Conservation (phyloP, 2,888 invertebrate genomes). For the Pammene aurita region DNA sequence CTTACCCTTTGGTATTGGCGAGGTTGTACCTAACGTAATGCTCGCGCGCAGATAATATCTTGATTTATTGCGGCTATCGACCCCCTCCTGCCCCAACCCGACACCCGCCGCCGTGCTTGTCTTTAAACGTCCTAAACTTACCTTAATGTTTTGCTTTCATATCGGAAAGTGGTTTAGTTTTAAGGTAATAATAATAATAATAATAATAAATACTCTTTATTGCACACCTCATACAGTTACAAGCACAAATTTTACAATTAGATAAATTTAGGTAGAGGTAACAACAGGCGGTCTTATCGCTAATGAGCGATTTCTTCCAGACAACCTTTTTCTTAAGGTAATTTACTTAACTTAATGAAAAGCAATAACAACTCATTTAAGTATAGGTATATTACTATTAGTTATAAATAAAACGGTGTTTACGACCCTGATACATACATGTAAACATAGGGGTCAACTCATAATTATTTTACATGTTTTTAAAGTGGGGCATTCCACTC, state of each 20-base stretch:
- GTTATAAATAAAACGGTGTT: constrained; percentile 12
- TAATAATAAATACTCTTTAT: no score
- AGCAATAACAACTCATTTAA: no score
- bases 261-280: no score
- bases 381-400: constrained; percentile 3
- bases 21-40: constrained; percentile 58
- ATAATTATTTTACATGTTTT: no score
- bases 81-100: constrained; percentile 47
- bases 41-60: constrained; percentile 76
- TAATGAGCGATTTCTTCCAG: no score
- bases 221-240: no score
- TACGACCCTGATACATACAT: constrained; percentile 1
- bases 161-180: neutral
- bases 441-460: constrained; percentile 7
- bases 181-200: no score
- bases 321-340: no score
- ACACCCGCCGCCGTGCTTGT: constrained; percentile 39
- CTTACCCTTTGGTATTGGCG: constrained; percentile 71
- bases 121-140: constrained; percentile 34
- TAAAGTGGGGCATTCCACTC: no score
- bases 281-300: no score
- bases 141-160: constrained; percentile 15
- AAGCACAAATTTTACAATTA: no score
- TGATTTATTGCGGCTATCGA: constrained; percentile 78
- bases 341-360: no score